Base-by-base conservation (phyloP, 1,140 invertebrate genomes). In the Rhagoletis pomonella region DNA sequence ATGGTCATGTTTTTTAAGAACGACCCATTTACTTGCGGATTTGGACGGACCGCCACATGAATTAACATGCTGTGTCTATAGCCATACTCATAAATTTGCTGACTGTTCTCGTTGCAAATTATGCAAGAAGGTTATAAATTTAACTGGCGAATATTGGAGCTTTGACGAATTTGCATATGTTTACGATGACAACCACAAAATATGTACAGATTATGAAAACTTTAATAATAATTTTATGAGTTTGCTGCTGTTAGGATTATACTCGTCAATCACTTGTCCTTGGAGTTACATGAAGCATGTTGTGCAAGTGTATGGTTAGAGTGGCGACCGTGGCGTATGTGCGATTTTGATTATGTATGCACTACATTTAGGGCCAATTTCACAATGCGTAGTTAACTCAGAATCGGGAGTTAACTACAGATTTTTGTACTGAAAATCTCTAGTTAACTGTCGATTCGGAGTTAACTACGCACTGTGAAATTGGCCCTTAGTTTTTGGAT, bases 151-250 rank as follows among this genome's bases (percentile, higher is more conserved):
- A 47, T 73, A 42, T 73, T 12, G 39, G 29, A 4, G 39, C 42
- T 73, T 73, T 73, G 67, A 73, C 67, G 39, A 73, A 14, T 44
- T 73, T 39, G 2, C 67, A 73, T 44, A 42, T 73, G 44, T 73
- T 73, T 73, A 47, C 67, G 14, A 42, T 73, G 14, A 7, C 39
- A 73, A 47, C 67, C 67, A 14, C 67, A 73, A 73, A 73, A 14
- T 73, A n/a, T n/a, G 67, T 10, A 42, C 3, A 17, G 39, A 10
- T 73, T 47, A 17, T 73, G 67, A 73, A 73, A 73, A 73, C 44
- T 42, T 73, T 73, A 44, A 73, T 73, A 39, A 73, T 47, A 47
- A 47, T 73, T 73, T 73, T 73, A 73, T 73, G 67, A 73, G 42
- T 47, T 73, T 47, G 42, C 67, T 44, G 67, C 67, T 73, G 44